Base-by-base conservation (phyloP, 2,797 vertebrate genomes). In the Pachyuromys duprasi region DNA sequence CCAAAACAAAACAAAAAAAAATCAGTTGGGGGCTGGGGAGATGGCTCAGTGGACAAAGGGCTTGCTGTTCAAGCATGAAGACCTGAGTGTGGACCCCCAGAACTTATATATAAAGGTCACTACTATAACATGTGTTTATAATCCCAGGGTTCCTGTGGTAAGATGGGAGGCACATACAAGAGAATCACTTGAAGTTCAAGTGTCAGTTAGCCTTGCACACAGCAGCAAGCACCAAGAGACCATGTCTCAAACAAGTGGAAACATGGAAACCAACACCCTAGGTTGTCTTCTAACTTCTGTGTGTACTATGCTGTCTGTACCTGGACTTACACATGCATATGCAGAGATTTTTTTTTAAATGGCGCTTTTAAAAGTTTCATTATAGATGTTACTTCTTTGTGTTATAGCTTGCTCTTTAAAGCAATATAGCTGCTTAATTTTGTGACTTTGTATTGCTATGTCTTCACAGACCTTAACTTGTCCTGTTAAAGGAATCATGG, bases 401-500 rank as follows among this genome's bases (percentile, higher is more conserved):
- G 26, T 87, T 69, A 69, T 62, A 72, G 70, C 62, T 95, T 89
- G 42, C 82, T 82, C 65, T 91, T 39, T 53, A 83, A 84, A 94
- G 53, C 28, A 26, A 36, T 62, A 5, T 8, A 20, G 84, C 28
- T 84, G 0, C 94, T 96, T 90, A 53, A 53, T 57, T 89, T 89
- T 75, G 81, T 78, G 82, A 39, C 33, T 95, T 86, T 18, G 14
- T 74, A 70, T 14, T 86, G 13, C 45, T 86, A 31, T 93, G 70
- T 92, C 8, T 94, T 65, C 93, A 31, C 96, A 98, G 98, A 97
- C 14, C 72, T 93, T 80, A 53, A 70, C 70, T 55, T 97, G 98
- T 55, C 91, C 98, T 81, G 98, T 99, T 31, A 98, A 98, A 97
- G 99, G 99, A 86, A 76, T 99, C 49, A 96, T 99, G 86, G 55